Evolutionary conservation across 2,888 invertebrate species (phyloP).

Genomic region (Brassicogethes aeneus): DNA sequence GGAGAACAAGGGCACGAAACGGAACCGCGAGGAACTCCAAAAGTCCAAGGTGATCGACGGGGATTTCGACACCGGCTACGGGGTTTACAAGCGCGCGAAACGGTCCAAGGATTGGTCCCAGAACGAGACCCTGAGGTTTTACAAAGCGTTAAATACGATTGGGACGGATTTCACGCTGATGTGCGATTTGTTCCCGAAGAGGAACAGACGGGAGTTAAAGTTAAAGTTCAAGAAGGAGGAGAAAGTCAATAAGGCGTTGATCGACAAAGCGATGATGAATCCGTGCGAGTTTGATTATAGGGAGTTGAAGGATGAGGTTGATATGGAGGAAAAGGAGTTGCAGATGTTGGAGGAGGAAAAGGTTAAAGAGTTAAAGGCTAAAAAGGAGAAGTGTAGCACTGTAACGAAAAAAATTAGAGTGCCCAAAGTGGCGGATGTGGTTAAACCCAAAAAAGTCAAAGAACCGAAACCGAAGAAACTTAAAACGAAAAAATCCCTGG

Average conservation of each 20-base stretch:
- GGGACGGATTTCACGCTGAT: constrained; percentile 92
- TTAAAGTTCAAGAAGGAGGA: constrained; percentile 92
- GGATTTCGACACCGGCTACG: constrained; percentile 45
- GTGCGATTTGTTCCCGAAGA: constrained; percentile 67
- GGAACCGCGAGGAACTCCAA: constrained; percentile 53
- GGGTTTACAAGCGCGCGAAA: constrained; percentile 57
- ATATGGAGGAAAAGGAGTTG: constrained; percentile 40
- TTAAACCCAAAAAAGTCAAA: constrained; percentile 5
- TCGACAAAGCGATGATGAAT: constrained; percentile 67
- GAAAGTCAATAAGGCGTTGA: constrained; percentile 56
- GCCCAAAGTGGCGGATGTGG: not conserved
- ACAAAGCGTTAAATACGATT: constrained; percentile 77
- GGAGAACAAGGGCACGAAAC: constrained; percentile 59
- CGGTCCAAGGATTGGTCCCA: constrained; percentile 67
- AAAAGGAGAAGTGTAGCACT: constrained; percentile 14
- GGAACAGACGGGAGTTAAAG: constrained; percentile 76
- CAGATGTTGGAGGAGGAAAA: constrained; percentile 27
- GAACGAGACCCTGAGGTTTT: constrained; percentile 82
- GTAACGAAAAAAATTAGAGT: not conserved
- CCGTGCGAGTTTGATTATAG: constrained; percentile 61
- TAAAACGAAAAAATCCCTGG: constrained; percentile 1
- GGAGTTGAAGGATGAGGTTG: constrained; percentile 49
- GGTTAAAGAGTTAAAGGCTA: constrained; percentile 17
- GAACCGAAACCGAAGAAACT: constrained; percentile 8
- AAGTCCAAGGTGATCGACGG: constrained; percentile 58